phyloP scores from a whole-genome alignment of 1,140 invertebrate genomes.

The Cecropterus lyciades region DNA sequence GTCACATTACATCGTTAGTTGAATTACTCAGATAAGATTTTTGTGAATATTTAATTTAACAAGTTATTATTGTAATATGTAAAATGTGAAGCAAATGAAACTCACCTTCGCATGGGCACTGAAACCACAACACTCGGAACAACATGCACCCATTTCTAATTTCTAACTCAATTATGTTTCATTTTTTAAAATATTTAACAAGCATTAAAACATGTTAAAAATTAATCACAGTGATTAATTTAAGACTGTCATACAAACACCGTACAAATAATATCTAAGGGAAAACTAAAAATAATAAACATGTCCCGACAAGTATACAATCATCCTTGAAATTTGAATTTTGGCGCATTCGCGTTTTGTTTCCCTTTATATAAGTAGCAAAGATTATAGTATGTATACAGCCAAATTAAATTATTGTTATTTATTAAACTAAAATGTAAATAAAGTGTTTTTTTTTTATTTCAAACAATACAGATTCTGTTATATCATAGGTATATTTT shows the following conservation, averaged over 20 bases:
- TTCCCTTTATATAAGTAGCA: too few species aligned
- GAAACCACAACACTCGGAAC: slow-evolving; percentile 50
- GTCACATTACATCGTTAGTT: too few species aligned
- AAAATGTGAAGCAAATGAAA: not conserved
- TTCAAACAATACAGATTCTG: too few species aligned
- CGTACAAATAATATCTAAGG: not conserved
- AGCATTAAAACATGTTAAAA: not conserved
- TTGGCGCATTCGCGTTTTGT: too few species aligned
- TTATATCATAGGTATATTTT: too few species aligned
- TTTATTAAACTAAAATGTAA: too few species aligned
- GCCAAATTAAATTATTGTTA: too few species aligned
- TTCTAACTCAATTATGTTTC: slow-evolving; percentile 6
- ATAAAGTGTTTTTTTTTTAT: too few species aligned
- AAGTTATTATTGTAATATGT: too few species aligned
- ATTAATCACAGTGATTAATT: not conserved
- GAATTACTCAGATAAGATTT: too few species aligned
- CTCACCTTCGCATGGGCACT: slow-evolving; percentile 31
- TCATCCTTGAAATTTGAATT: not conserved
- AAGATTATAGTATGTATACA: too few species aligned
- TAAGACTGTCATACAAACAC: not conserved
- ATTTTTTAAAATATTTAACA: slow-evolving; percentile 6
- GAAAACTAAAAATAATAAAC: not conserved
- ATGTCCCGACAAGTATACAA: not conserved
- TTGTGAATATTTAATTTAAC: too few species aligned
- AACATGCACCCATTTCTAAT: slow-evolving; percentile 61